These are phyloP conservation scores for Spinibarbus caldwelli DNA, from an alignment of 2,797 vertebrate species.

Conservation along the genomic window DNA sequence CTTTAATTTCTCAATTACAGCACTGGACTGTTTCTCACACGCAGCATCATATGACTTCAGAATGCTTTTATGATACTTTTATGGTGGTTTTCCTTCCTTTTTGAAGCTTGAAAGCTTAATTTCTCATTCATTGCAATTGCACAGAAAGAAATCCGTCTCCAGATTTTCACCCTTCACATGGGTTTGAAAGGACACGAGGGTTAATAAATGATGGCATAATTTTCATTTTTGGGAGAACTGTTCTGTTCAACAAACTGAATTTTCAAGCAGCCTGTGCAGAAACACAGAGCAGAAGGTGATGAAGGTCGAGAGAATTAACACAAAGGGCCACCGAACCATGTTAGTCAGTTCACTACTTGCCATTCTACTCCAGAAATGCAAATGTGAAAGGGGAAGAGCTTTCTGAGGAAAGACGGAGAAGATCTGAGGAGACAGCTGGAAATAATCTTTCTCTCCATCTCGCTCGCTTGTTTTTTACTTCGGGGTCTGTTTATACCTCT, in stretches of 20 bases:
- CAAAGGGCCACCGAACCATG: background rate
- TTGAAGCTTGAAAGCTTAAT: background rate
- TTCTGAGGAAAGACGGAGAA: conserved; percentile 13
- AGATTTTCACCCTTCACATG: background rate
- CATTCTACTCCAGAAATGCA: conserved; percentile 11
- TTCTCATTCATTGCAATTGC: background rate
- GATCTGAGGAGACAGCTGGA: conserved; percentile 16
- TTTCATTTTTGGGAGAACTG: background rate
- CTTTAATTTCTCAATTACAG: background rate
- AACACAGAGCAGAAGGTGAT: background rate
- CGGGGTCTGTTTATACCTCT: conserved; percentile 50
- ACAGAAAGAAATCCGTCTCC: background rate
- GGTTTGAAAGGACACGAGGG: background rate
- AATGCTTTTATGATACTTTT: background rate
- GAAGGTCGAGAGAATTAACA: conserved; percentile 4
- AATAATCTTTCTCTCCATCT: conserved; percentile 14
- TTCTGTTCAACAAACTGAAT: conserved; percentile 12
- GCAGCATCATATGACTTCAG: background rate
- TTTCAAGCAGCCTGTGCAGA: conserved; percentile 5
- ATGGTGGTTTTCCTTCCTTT: background rate
- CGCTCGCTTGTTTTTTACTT: background rate
- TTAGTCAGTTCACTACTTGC: background rate
- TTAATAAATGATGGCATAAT: background rate
- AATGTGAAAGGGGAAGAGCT: conserved; percentile 2
- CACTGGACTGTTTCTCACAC: background rate